Conservation (phyloP, 2,797 vertebrate species). For the Clarias pachynema region DNA sequence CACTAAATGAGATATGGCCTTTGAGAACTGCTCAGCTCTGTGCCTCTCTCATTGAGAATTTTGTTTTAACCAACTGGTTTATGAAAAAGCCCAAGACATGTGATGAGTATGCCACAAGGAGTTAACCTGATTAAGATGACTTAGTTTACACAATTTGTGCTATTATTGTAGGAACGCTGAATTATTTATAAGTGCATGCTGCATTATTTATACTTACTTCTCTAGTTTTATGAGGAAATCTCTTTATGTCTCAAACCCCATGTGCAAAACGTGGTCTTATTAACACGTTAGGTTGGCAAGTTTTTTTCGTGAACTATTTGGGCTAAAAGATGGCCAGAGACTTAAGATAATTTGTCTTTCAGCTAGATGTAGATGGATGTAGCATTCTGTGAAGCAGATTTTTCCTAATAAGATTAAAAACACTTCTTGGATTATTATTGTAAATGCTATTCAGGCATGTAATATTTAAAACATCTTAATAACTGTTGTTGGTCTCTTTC, state of each 20-base stretch:
- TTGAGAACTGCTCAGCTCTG: neutral
- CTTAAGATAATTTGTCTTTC: neutral
- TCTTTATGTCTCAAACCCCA: constrained; percentile 7
- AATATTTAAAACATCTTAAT: neutral
- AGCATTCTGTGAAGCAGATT: neutral
- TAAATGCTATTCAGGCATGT: neutral
- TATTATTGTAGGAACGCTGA: constrained; percentile 31
- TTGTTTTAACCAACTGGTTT: neutral
- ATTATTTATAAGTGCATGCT: constrained; percentile 17
- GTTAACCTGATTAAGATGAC: constrained; percentile 22
- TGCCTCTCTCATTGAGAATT: neutral
- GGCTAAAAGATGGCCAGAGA: neutral
- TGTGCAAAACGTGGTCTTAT: constrained; percentile 8
- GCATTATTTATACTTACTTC: constrained; percentile 27
- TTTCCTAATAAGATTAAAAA: neutral
- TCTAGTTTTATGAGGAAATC: constrained; percentile 22
- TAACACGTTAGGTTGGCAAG: neutral
- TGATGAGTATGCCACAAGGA: constrained; percentile 1
- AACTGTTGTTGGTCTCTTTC: neutral
- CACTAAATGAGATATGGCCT: neutral
- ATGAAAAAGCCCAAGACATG: neutral
- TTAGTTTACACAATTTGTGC: constrained; percentile 24
- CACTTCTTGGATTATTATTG: neutral
- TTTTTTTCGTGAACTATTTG: constrained; percentile 13
- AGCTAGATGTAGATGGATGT: neutral